Evolutionary conservation across 2,797 vertebrate genomes (phyloP), one percentile per base, ranked within the genome.

Genomic region (Sardinella longiceps): DNA sequence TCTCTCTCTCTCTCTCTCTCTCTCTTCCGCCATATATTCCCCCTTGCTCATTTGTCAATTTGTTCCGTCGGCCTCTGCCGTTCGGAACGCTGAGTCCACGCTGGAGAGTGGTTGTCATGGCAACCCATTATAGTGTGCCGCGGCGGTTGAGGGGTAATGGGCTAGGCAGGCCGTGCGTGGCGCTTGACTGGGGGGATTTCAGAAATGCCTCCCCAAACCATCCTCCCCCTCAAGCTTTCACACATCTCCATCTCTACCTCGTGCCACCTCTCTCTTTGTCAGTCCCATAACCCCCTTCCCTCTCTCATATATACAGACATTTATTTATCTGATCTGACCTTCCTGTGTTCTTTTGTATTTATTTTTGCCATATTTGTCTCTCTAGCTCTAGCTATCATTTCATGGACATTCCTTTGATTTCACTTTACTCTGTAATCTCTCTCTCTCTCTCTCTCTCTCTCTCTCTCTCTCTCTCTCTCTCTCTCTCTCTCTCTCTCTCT

Each of bases 71-170:
- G 84, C 83, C 46, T 56, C 77, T 63, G 80, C 51, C 81, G 82
- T 63, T 84, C 39, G 23, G 46, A 63, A 28, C 56, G 53, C 51
- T 46, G 82, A 74, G 80, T 80, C 81, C 53, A 83, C 51, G 37
- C 39, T 82, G 84, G 83, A 85, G 84, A 87, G 82, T 58, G 18
- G 87, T 90, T 83, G 80, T 83, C 90, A 90, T 89, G 87, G 90
- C 51, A 90, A 90, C 84, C 82, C 77, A 85, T 88, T 88, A 90
- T 86, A 87, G 88, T 86, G 86, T 88, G 85, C 77, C 28, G 81
- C 30, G 37, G 82, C 83, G 5, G 53, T 63, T 30, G 60, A 63
- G 33, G 83, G 84, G 53, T 82, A 51, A 43, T 66, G 70, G 60
- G 60, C 10, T 33, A 66, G 28, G 60, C 60, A 66, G 60, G 60